Evolutionary conservation across 1,140 invertebrate species (phyloP).

Genomic region (Trachymyrmex septentrionalis): DNA sequence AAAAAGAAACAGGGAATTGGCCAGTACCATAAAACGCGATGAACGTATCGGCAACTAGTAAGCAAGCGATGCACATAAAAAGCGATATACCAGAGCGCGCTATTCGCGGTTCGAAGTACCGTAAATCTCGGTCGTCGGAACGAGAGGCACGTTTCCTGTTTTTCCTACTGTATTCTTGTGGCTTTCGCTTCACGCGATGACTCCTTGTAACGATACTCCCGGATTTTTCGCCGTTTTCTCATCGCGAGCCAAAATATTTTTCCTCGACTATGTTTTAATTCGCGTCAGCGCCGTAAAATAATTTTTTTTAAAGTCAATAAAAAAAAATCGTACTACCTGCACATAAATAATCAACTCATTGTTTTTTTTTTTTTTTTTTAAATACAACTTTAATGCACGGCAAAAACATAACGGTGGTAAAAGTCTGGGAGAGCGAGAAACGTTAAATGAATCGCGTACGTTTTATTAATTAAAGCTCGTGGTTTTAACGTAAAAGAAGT

Average conservation of each 20-base stretch:
- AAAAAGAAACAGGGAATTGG: not conserved
- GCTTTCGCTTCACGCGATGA: conserved; percentile 9
- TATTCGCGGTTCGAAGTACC: conserved; percentile 46
- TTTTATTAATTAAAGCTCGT: conserved; percentile 16
- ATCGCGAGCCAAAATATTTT: conserved; percentile 4
- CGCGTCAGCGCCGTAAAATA: not conserved
- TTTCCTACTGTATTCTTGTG: conserved; percentile 30
- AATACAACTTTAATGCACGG: conserved; percentile 33
- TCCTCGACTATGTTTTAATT: not conserved
- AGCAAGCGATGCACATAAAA: not conserved
- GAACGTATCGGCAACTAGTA: conserved; percentile 1
- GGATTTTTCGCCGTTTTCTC: conserved; percentile 20
- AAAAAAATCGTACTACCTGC: not conserved
- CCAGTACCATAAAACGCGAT: conserved; percentile 27
- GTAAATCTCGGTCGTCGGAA: conserved; percentile 53
- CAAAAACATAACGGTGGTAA: conserved; percentile 2
- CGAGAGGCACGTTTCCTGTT: conserved; percentile 44
- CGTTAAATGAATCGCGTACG: not conserved
- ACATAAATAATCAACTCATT: not conserved
- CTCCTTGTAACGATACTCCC: not conserved
- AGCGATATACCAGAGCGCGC: conserved; percentile 15
- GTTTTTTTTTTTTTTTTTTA: not conserved
- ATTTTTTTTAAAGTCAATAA: not conserved
- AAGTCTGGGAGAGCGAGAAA: not conserved
- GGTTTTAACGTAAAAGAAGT: not conserved